Evolutionary conservation across 2,113 vertebrate species (phyloP), one percentile per base, ranked within the genome.

Genomic region (Formicarius rufipectus): DNA sequence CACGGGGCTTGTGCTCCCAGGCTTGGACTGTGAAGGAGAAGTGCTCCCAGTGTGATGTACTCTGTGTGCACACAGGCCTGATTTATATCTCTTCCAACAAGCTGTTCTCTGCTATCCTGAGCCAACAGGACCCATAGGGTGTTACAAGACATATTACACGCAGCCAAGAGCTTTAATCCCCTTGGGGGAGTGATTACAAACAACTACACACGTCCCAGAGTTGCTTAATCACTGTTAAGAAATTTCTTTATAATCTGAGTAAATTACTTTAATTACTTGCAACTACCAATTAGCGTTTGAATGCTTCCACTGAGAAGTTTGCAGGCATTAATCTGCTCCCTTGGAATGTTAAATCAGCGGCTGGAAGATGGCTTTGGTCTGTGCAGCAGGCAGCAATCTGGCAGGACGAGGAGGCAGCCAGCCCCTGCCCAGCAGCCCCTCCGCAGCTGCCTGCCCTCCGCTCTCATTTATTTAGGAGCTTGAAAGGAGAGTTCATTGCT

Each of bases 191-290:
- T 98, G 97, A 98, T 98, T 98, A 98, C 97, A 97, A 98, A 97
- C 96, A 97, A 96, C 96, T 97, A 97, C 96, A 97, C 96, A 97
- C 89, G 94, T 97, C 96, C 94, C 90, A 37, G 97, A 95, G 97
- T 98, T 98, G 97, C 98, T 98, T 98, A 98, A 98, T 98, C 98
- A 98, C 97, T 97, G 97, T 97, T 97, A 98, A 98, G 97, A 98
- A 98, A 98, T 98, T 98, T 98, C 97, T 98, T 98, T 98, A 98
- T 98, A 98, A 98, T 98, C 98, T 97, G 94, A 97, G 96, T 98
- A 98, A 98, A 98, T 98, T 98, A 97, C 97, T 98, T 98, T 98
- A 98, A 98, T 98, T 98, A 98, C 97, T 97, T 97, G 96, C 98
- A 98, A 97, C 97, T 97, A 98, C 97, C 98, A 98, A 98, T 98